Base-by-base conservation (phyloP, 2,797 vertebrate species). In the Dicrostonyx torquatus region DNA sequence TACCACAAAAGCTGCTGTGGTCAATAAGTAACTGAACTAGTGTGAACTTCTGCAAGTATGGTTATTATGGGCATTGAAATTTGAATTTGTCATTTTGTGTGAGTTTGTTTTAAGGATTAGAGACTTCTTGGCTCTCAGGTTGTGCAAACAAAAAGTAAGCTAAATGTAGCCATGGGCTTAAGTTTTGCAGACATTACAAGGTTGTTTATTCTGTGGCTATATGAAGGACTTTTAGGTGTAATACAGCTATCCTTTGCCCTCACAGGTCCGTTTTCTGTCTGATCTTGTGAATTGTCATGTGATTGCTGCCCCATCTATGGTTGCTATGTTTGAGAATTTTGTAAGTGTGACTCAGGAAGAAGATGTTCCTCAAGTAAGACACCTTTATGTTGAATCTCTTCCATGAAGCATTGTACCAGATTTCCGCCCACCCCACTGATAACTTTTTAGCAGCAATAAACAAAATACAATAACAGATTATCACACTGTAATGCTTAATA, bases 301-400 rank as follows among this genome's bases (percentile, higher is more conserved):
- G 96, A 99, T 99, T 85, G 99, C 99, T 72, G 99, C 99, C 77
- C 99, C 99, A 1, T 99, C 99, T 0, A 99, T 99, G 99, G 99
- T 99, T 96, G 99, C 99, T 96, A 99, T 99, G 99, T 99, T 99
- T 98, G 99, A 99, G 98, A 99, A 99, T 98, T 99, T 99, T 97
- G 98, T 99, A 97, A 99, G 98, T 87, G 99, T 99, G 96, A 99
- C 99, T 88, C 99, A 99, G 96, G 99, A 99, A 97, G 99, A 99
- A 89, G 99, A 99, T 1, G 99, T 99, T 26, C 99, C 99, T 72
- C 99, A 99, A 99, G 99, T 99, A 98, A 98, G 97, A 86, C 92
- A 95, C 53, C 20, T 4, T 89, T 89, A 40, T 14, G 12, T 87
- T 45, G 26, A 66, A 17, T 53, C 3, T 89, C 43, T 18, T 68